These are phyloP conservation scores for Lumbricus terrestris DNA, from an alignment of 2,888 invertebrate species.

Conservation along the genomic window DNA sequence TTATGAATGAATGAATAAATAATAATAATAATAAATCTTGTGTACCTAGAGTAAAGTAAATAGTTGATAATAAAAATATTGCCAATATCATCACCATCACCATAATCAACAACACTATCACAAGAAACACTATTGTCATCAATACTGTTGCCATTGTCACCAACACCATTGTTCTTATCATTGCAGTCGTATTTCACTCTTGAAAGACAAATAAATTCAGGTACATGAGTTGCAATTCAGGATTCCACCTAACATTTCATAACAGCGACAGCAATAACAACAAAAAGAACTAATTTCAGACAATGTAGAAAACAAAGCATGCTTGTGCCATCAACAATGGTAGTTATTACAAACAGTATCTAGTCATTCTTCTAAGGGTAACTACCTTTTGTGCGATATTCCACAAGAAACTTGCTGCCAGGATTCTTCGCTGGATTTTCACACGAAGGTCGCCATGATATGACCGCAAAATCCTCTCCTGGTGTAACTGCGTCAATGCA, in stretches of 20 bases:
- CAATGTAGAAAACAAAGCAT: background rate
- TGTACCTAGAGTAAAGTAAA: too few relatives aligned
- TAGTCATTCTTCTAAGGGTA: conserved; percentile 3
- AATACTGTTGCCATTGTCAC: background rate
- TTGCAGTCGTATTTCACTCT: background rate
- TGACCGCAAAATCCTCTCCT: conserved; percentile 24
- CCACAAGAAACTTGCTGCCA: background rate
- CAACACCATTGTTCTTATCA: background rate
- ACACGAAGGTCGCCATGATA: background rate
- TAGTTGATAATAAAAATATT: too few relatives aligned
- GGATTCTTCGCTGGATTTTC: background rate
- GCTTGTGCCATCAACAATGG: background rate
- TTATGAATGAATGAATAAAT: too few relatives aligned
- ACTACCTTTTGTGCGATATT: background rate
- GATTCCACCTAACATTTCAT: background rate
- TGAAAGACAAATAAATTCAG: background rate
- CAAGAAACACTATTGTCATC: too few relatives aligned
- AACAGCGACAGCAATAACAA: too few relatives aligned
- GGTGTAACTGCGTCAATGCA: background rate
- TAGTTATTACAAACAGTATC: background rate
- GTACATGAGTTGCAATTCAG: background rate
- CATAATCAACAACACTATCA: background rate
- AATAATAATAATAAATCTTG: too few relatives aligned
- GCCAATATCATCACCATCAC: background rate
- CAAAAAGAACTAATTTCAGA: background rate